Evolutionary conservation across 2,113 vertebrate species (phyloP), one percentile per base, ranked within the genome.

Genomic region (Todiramphus saurophagus): DNA sequence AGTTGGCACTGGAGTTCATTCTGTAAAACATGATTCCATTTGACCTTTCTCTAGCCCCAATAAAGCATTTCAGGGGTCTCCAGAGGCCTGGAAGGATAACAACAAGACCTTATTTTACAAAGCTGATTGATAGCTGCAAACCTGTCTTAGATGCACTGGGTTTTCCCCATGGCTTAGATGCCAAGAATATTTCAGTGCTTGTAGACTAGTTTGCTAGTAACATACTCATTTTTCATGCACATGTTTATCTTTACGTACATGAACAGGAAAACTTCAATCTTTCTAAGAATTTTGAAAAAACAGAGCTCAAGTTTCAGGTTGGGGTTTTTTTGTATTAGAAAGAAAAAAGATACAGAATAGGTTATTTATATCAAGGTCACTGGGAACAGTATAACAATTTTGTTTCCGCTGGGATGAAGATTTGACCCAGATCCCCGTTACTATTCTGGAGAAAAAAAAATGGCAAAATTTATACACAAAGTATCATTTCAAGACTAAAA

Each of bases 41-140:
- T 95, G 90, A 90, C 77, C 89, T 94, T 82, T 51, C 80, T 66
- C 48, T 70, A 96, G 91, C 62, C 72, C 66, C 28, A 83, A 0
- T 83, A 91, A 91, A 83, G 50, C 62, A 83, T 87, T 86, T 63
- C 69, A 90, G 73, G 31, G 50, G 24, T 83, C 76, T 94, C 88
- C 90, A 94, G 86, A 87, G 88, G 53, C 69, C 23, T 60, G 64
- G 51, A 56, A 81, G 68, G 74, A 90, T 88, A 82, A 88, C 63
- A 92, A 83, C 5, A 96, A 75, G 37, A 72, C 53, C 50, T 76
- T 80, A 92, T 92, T 92, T 92, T 93, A 79, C 53, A 83, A 66
- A 81, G 62, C n/a, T 92, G 88, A 84, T 72, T 93, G 86, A 81
- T 75, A 67, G 90, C 87, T 93, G 66, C 66, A 94, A 81, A 92